Evolutionary conservation across 2,113 vertebrate species (phyloP).

Genomic region (Alligator mississippiensis): DNA sequence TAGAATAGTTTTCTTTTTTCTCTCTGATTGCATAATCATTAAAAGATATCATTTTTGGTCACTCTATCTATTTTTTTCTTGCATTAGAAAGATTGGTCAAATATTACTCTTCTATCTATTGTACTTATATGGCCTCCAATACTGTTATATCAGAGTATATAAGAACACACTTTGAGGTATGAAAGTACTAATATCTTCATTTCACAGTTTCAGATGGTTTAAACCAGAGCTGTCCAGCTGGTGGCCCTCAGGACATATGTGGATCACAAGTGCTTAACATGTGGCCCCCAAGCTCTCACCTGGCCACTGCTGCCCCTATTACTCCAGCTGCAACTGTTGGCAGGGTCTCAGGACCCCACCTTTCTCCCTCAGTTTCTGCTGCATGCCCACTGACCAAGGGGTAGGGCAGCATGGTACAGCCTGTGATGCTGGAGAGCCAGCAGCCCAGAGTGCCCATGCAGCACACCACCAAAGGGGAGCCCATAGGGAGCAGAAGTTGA

Average conservation of each 20-base stretch:
- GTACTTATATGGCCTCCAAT: neutral
- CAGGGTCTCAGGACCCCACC: neutral
- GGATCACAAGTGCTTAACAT: no score
- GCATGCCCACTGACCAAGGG: neutral
- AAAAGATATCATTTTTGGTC: neutral
- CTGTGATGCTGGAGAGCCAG: no score
- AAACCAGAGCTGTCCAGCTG: neutral
- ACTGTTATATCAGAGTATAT: neutral
- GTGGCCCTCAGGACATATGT: no score
- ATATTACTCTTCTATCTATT: neutral
- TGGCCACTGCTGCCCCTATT: no score
- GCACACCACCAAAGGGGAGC: no score
- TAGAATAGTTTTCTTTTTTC: neutral
- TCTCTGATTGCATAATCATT: neutral
- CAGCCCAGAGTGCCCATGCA: no score
- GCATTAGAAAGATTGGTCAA: neutral
- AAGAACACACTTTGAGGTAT: neutral
- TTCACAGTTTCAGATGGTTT: neutral
- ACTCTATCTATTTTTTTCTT: neutral
- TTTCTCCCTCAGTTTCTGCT: neutral
- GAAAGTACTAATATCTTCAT: neutral
- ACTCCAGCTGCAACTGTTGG: no score
- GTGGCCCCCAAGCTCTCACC: no score
- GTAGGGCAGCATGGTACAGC: no score
- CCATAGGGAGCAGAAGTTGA: no score